These are phyloP conservation scores for Magallana nippona DNA, from an alignment of 2,888 invertebrate genomes.

Conservation along the genomic window DNA sequence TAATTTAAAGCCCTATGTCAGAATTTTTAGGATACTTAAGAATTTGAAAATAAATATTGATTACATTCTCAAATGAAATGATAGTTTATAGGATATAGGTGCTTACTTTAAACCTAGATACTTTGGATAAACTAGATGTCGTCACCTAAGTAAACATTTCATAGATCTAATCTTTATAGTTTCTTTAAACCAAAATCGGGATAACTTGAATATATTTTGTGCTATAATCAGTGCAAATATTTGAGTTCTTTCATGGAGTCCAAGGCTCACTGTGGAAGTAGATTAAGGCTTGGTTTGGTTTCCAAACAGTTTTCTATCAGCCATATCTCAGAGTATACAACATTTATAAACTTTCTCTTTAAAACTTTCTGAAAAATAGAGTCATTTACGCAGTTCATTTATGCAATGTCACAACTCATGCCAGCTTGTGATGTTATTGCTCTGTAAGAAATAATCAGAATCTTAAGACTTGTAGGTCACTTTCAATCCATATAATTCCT, in stretches of 20 bases:
- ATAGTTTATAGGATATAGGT: background rate
- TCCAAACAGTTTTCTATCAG: background rate
- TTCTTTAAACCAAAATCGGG: constrained; percentile 21
- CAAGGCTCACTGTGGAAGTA: constrained; percentile 3
- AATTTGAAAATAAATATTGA: constrained; percentile 21
- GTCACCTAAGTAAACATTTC: constrained; percentile 14
- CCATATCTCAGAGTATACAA: background rate
- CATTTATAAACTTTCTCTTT: background rate
- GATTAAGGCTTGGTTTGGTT: background rate
- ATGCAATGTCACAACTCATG: background rate
- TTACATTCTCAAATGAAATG: constrained; percentile 14
- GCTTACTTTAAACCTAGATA: background rate
- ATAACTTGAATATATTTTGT: constrained; percentile 28
- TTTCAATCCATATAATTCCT: too few relatives aligned
- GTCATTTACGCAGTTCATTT: constrained; percentile 3
- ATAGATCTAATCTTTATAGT: background rate
- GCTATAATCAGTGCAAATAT: constrained; percentile 23
- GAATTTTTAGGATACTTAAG: constrained; percentile 5
- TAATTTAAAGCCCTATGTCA: background rate
- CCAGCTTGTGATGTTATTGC: background rate
- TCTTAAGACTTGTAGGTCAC: too few relatives aligned
- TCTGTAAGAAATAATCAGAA: too few relatives aligned
- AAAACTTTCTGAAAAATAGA: background rate
- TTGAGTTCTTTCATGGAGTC: constrained; percentile 31
- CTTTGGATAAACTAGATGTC: constrained; percentile 11